phyloP scores from a whole-genome alignment of 2,888 invertebrate species.

The Bugulina stolonifera region DNA sequence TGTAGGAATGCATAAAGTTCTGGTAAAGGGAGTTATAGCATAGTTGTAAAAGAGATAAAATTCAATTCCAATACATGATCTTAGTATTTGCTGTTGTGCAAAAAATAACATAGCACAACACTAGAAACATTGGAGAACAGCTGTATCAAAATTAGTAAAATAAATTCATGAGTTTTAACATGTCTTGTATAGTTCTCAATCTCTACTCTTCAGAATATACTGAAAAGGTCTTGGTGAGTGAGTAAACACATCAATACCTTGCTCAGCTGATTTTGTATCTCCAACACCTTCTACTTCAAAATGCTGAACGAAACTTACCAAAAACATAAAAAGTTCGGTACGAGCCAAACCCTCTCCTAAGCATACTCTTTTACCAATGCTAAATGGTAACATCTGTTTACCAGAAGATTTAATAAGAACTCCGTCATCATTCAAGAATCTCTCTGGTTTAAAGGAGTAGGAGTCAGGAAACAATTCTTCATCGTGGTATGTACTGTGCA shows the following conservation, averaged over 20 bases:
- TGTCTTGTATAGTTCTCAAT: too few relatives aligned
- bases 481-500: conserved; percentile 15
- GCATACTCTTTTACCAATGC: not conserved
- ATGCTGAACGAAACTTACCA: not conserved
- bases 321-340: not conserved
- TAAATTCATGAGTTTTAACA: too few relatives aligned
- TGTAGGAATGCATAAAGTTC: too few relatives aligned
- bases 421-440: not conserved
- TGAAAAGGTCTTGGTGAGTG: not conserved
- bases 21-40: too few relatives aligned
- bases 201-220: too few relatives aligned
- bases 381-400: conserved; percentile 5
- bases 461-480: not conserved
- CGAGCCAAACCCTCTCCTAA: not conserved
- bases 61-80: too few relatives aligned
- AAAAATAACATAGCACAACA: too few relatives aligned
- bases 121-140: too few relatives aligned
- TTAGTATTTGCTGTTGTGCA: too few relatives aligned
- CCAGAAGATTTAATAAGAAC: not conserved
- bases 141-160: too few relatives aligned
- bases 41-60: too few relatives aligned
- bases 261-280: not conserved
- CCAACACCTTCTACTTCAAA: not conserved
- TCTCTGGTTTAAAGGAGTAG: not conserved
- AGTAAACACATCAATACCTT: not conserved